Base-by-base conservation (phyloP, 1,140 invertebrate species). In the Drosophila rufa region DNA sequence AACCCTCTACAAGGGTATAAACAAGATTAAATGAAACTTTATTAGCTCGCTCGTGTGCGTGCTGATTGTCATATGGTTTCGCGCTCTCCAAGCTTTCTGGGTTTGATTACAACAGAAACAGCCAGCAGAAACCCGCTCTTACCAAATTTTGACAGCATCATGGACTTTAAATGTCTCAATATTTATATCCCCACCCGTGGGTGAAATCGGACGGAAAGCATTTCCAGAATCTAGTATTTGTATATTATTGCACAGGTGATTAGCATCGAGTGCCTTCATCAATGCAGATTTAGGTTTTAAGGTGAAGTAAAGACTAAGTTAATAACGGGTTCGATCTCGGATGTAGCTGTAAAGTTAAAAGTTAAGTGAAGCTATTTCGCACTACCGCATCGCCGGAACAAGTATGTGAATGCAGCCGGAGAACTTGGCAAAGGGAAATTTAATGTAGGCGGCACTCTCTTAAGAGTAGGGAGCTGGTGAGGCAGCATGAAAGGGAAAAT, bases 11-110 rank as follows among this genome's bases (percentile, higher is more conserved):
- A 27, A 27, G 27, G 27, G 27, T 27, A 27, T 27, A 43, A 59
- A 60, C 57, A 71, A 82, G 70, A 82, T 82, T 53, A 68, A 82
- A 81, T 79, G 76, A 71, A 71, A 73, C 65, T 71, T 79, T 67
- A 79, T 82, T 61, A 68, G 68, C 61, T 58, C 58, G 74, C 46
- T 57, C 27, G 46, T 33, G 50, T 59, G n/a, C 22, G 53, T 53
- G 46, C 17, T 14, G 55, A 50, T 45, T 42, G 55, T n/a, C 40
- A 22, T 79, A 61, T 69, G 33, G 62, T 71, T 82, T 82, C 60
- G 64, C 67, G 73, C 68, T 85, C 83, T 83, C 68, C 77, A 77
- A 73, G 53, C 51, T 47, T 61, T 50, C 50, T 55, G 19, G 36
- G 15, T 48, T 47, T 71, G 61, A 55, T 64, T 45, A 57, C 27